Conservation (phyloP, 2,888 invertebrate species). For the Microplitis deprimator region DNA sequence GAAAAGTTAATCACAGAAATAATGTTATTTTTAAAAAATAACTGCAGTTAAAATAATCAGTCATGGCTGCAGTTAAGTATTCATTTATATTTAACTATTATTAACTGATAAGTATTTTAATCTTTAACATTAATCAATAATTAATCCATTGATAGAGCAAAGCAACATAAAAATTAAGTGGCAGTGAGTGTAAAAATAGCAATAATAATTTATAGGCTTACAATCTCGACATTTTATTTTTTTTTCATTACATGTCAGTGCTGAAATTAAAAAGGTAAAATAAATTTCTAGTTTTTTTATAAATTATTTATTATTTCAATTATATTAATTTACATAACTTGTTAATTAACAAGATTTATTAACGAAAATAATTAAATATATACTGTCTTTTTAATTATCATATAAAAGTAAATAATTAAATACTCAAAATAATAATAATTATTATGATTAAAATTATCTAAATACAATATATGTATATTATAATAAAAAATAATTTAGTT, state of each 20-base stretch:
- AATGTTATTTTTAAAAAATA: slow-evolving; percentile 5
- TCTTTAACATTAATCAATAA: background rate
- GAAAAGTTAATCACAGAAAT: slow-evolving; percentile 3
- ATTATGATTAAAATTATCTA: background rate
- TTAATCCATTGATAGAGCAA: background rate
- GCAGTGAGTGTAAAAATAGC: background rate
- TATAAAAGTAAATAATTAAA: background rate
- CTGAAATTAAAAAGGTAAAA: slow-evolving; percentile 14
- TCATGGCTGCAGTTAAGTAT: slow-evolving; percentile 2
- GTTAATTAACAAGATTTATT: background rate
- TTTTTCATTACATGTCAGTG: background rate
- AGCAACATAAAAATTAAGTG: background rate
- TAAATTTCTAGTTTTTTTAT: background rate
- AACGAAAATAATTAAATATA: background rate
- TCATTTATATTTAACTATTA: background rate
- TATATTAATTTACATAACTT: background rate
- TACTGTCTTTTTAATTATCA: background rate
- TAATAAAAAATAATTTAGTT: slow-evolving; percentile 2
- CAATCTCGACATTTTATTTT: background rate
- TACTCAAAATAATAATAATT: background rate
- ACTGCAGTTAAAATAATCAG: slow-evolving; percentile 13
- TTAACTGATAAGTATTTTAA: background rate
- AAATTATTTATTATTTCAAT: background rate
- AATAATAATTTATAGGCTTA: background rate
- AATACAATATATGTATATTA: background rate